Base-by-base conservation (phyloP, 2,888 invertebrate genomes). In the Pseudococcus viburni region DNA sequence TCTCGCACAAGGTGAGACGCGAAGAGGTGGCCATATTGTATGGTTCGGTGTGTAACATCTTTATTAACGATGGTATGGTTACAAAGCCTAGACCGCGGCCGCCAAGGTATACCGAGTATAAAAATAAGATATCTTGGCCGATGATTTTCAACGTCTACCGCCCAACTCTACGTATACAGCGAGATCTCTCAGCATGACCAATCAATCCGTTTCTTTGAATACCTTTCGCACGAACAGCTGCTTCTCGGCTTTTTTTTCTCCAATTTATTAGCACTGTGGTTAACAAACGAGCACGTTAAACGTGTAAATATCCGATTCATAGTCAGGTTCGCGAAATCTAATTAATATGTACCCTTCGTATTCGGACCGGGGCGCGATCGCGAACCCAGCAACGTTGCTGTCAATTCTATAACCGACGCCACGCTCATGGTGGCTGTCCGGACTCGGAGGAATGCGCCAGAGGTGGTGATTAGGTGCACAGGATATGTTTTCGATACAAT, bases 181-280 rank as follows among this genome's bases (percentile, higher is more conserved):
- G 68, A 73, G 68, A 73, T 73, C 22, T 26, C 68, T 73, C 68
- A 73, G 68, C 68, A 73, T 73, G 68, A 73, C 68, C 68, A 73
- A 73, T 73, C 68, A 73, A 73, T 73, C 22, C 33, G 68, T 33
- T 26, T 73, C 68, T 73, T 15, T 26, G 68, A 59, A 59, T 59
- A 19, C 19, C 68, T 73, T 73, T 33, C 26, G 26, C 68, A 19
- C 19, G 8, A 26, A 73, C 68, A 73, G 11, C 68, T 73, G 68
- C 68, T 73, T 33, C 68, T 73, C 33, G 68, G 68, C 68, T 73
- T 73, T 73, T 12, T 33, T 73, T 64, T 22, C 17, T 55, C 7
- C 1, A 17, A 51, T 59, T 73, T 12, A 73, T 73, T 33, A 19
- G 59, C 19, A 1, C 19, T 9, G 59, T 59, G 12, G 12, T 51